Evolutionary conservation across 2,888 invertebrate genomes (phyloP).

Genomic region (Spicauda simplicius): DNA sequence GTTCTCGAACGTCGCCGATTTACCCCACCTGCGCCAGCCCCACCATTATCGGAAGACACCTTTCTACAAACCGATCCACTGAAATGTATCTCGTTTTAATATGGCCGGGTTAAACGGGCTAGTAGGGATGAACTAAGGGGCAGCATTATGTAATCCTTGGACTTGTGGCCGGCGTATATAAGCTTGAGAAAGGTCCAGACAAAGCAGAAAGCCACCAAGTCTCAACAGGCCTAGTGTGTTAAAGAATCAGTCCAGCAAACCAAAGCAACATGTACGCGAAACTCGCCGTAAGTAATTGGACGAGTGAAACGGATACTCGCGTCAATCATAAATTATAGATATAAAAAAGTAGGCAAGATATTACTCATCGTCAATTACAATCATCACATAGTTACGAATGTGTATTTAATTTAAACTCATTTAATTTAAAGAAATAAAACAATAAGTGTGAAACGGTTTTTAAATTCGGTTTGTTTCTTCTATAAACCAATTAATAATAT

Average conservation of each 20-base stretch:
- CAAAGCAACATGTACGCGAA: constrained; percentile 79
- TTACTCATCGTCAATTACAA: no score
- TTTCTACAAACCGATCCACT: constrained; percentile 48
- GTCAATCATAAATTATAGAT: background rate
- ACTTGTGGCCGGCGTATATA: constrained; percentile 68
- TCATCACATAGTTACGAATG: no score
- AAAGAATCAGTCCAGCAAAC: constrained; percentile 75
- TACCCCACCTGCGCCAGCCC: constrained; percentile 65
- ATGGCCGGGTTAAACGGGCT: constrained; percentile 62
- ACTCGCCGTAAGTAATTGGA: constrained; percentile 73
- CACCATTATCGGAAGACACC: constrained; percentile 56
- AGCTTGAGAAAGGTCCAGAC: constrained; percentile 63
- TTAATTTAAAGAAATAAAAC: no score
- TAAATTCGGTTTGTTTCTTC: no score
- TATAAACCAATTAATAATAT: no score
- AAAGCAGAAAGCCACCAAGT: constrained; percentile 72
- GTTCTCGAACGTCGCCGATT: constrained; percentile 45
- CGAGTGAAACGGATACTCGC: background rate
- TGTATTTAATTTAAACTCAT: no score
- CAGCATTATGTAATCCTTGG: constrained; percentile 72
- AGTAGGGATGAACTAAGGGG: constrained; percentile 79
- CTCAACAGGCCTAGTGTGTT: constrained; percentile 65
- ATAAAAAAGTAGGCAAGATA: no score
- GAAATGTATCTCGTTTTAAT: constrained; percentile 58
- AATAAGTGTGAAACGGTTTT: no score